Evolutionary conservation across 2,888 invertebrate genomes (phyloP).

Genomic region (Autographa pulchrina): DNA sequence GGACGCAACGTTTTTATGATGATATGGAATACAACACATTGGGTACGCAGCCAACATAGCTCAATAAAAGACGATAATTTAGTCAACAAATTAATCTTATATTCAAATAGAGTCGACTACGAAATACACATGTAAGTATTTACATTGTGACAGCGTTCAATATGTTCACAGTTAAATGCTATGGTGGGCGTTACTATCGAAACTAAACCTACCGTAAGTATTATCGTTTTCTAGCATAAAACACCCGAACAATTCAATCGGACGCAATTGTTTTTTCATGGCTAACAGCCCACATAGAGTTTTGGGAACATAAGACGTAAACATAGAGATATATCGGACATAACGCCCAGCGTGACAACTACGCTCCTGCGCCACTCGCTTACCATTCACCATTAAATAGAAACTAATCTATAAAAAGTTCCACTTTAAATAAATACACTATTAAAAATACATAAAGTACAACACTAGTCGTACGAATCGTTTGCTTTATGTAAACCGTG

Average conservation of each 20-base stretch:
- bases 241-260: constrained; percentile 49
- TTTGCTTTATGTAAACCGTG: constrained; percentile 61
- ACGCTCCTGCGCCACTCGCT: constrained; percentile 63
- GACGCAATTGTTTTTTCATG: constrained; percentile 55
- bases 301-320: constrained; percentile 69
- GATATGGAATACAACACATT: constrained; percentile 50
- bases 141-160: constrained; percentile 21
- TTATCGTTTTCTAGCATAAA: constrained; percentile 30
- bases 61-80: constrained; percentile 45
- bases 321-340: constrained; percentile 66
- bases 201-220: constrained; percentile 29
- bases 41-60: constrained; percentile 22
- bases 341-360: constrained; percentile 70
- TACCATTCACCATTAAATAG: constrained; percentile 62
- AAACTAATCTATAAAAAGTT: constrained; percentile 72
- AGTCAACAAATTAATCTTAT: constrained; percentile 48
- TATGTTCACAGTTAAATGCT: constrained; percentile 6
- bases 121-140: constrained; percentile 23
- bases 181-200: constrained; percentile 27
- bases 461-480: constrained; percentile 63
- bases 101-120: constrained; percentile 44
- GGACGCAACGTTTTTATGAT: constrained; percentile 46
- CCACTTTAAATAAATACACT: constrained; percentile 74
- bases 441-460: constrained; percentile 75
- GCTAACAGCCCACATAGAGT: constrained; percentile 69